Conservation (phyloP, 1,140 invertebrate species). For the Platyura marginata region DNA sequence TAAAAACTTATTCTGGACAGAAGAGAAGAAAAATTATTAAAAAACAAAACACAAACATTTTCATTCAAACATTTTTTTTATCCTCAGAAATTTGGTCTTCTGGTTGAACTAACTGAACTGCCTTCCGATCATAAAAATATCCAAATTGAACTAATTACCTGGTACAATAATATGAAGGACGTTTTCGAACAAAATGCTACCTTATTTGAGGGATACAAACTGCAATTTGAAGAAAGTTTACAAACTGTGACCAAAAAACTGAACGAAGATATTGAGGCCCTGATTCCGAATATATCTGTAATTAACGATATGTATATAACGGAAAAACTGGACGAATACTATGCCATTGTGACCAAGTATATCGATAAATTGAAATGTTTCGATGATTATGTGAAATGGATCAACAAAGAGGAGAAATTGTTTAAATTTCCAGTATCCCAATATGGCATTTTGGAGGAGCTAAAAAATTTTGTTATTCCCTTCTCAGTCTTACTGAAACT, state of each 20-base stretch:
- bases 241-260: slow-evolving; percentile 45
- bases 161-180: slow-evolving; percentile 48
- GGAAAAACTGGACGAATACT: slow-evolving; percentile 39
- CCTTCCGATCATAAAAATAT: slow-evolving; percentile 41
- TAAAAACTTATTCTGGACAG: neutral
- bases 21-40: too few species aligned
- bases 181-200: slow-evolving; percentile 50
- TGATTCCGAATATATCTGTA: slow-evolving; percentile 43
- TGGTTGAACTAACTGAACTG: slow-evolving; percentile 49
- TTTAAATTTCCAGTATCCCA: slow-evolving; percentile 58
- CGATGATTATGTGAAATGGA: slow-evolving; percentile 56
- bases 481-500: slow-evolving; percentile 43
- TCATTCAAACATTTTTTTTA: slow-evolving; percentile 12
- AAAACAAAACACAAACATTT: too few species aligned
- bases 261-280: slow-evolving; percentile 44
- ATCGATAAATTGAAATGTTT: slow-evolving; percentile 54
- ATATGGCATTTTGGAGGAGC: slow-evolving; percentile 56
- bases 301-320: slow-evolving; percentile 53
- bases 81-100: slow-evolving; percentile 36
- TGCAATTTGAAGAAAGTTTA: slow-evolving; percentile 59
- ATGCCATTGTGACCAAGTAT: slow-evolving; percentile 50
- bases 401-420: slow-evolving; percentile 73
- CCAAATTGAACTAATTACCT: slow-evolving; percentile 48
- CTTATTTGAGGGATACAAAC: slow-evolving; percentile 60
- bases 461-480: slow-evolving; percentile 46